A percentile compares a stretch with the other conserved stretches of the same genome.
Conservation (phyloP, 2,888 invertebrate genomes). For the Anticlea derivata region DNA sequence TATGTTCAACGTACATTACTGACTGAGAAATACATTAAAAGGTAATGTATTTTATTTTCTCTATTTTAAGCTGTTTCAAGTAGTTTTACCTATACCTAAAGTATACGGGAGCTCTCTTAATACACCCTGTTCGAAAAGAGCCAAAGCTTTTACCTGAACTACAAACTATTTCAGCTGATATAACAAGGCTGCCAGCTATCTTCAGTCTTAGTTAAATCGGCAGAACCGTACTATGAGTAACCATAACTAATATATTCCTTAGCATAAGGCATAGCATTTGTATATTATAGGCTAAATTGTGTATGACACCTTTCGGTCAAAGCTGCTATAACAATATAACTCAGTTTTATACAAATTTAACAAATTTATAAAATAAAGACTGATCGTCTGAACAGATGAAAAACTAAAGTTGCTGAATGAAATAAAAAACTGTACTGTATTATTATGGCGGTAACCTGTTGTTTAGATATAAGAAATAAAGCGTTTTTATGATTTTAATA, state of each 20-base stretch:
- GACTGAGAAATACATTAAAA: too few species aligned
- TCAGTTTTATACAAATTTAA: constrained; percentile 31
- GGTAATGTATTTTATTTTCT: too few species aligned
- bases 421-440: constrained; percentile 49
- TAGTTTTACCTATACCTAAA: too few species aligned
- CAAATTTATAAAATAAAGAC: constrained; percentile 11
- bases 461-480: constrained; percentile 56
- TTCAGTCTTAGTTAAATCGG: too few species aligned
- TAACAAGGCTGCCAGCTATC: too few species aligned
- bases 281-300: constrained; percentile 31
- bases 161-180: too few species aligned
- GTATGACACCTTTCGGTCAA: constrained; percentile 37
- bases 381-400: constrained; percentile 20
- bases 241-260: constrained; percentile 16
- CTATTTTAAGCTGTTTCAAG: too few species aligned
- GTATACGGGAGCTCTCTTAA: too few species aligned
- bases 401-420: constrained; percentile 5
- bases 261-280: constrained; percentile 17
- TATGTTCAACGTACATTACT: too few species aligned
- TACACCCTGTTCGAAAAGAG: too few species aligned
- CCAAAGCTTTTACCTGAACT: too few species aligned
- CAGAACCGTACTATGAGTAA: constrained; percentile 2
- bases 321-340: constrained; percentile 36
- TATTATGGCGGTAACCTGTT: constrained; percentile 50
- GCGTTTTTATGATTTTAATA: constrained; percentile 41